Base-by-base conservation (phyloP, 2,113 vertebrate species). In the Osmerus eperlanus region DNA sequence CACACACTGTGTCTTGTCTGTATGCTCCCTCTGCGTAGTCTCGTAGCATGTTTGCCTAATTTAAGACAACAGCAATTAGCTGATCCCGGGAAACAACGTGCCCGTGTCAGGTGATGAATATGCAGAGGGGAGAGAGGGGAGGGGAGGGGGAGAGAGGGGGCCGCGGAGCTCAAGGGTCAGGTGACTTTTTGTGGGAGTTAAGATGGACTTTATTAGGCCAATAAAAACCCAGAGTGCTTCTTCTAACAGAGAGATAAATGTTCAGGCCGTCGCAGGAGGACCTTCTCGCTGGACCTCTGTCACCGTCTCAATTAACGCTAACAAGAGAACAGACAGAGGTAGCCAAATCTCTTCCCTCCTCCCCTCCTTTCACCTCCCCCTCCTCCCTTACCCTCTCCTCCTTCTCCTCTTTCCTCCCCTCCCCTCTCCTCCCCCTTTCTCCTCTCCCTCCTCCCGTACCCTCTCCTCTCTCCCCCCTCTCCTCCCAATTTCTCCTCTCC, bases 221-320 rank as follows among this genome's bases (percentile, higher is more conserved):
- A 87, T 92, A 92, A 93, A 94, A 87, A 76, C 79, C 78, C 84
- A 79, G 75, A 93, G 86, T 89, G 86, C 80, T 89, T 89, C 89
- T 87, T 91, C 86, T 91, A 90, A 92, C 90, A 78, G 86, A 90
- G 89, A 94, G 91, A 89, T 90, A 90, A 94, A 91, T 83, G 90
- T 90, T 88, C 85, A 83, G 70, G 83, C 89, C 91, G 82, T 88
- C 86, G 88, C 73, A 83, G 68, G 70, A 83, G 76, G 86, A 86
- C 82, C 83, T 92, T 90, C 88, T 83, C 86, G 88, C 89, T 92
- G 89, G 41, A 89, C 87, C 74, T 65, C 80, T 85, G 79, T 84
- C 86, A 84, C 83, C 76, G 78, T 77, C 85, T 70, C 85, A 90
- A 88, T 93, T 87, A 94, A 83, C 87, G 53, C 85, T 90, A 90